phyloP scores from a whole-genome alignment of 2,113 vertebrate genomes.

The Leptobrachium ailaonicum region DNA sequence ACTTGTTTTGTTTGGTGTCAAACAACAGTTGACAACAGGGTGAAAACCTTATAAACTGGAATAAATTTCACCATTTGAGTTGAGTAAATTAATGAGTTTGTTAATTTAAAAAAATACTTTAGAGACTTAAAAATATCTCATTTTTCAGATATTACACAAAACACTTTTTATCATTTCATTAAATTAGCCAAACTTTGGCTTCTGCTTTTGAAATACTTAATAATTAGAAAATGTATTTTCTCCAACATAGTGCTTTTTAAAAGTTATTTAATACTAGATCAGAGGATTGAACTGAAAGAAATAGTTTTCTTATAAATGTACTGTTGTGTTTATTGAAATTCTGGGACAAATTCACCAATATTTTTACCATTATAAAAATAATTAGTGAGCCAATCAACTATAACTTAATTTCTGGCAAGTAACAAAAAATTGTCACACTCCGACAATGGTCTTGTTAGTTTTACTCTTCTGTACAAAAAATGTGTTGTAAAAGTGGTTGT shows the following conservation, averaged over 20 bases:
- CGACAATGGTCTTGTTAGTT: no score
- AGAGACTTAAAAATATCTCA: no score
- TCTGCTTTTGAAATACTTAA: neutral
- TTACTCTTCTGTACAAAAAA: no score
- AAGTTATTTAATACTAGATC: neutral
- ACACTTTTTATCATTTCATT: neutral
- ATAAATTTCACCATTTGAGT: neutral
- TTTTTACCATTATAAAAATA: slow-evolving; percentile 17
- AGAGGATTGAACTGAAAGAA: slow-evolving; percentile 21
- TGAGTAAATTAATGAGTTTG: slow-evolving; percentile 3
- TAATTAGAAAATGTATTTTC: neutral
- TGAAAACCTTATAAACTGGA: neutral
- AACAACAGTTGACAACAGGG: neutral
- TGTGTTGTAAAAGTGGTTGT: no score
- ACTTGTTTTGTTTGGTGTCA: neutral
- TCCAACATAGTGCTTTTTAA: neutral
- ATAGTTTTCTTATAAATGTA: slow-evolving; percentile 10
- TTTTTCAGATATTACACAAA: neutral
- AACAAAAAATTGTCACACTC: no score
- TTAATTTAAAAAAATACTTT: neutral
- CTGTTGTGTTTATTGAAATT: slow-evolving; percentile 31
- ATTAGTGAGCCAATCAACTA: slow-evolving; percentile 20
- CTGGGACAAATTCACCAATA: slow-evolving; percentile 7
- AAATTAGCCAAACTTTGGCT: neutral
- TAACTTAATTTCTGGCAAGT: no score